Percentiles rank a stretch among this genome's conserved stretches.
Conservation (phyloP, 1,140 invertebrate species). For the Caerostris extrusa region DNA sequence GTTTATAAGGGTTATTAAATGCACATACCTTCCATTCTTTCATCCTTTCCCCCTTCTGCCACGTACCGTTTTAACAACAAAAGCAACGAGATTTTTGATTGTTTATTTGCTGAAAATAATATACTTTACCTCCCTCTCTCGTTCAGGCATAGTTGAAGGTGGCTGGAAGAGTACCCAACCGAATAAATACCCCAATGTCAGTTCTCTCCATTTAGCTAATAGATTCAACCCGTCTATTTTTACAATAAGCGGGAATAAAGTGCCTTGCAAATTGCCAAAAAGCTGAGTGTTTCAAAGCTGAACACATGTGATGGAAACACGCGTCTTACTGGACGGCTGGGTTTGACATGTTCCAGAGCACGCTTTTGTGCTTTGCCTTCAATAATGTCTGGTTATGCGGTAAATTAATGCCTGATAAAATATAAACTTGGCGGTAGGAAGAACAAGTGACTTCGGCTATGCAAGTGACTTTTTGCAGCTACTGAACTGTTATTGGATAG, state of each 20-base stretch:
- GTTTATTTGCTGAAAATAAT: constrained; percentile 48
- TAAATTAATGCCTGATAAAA: constrained; percentile 64
- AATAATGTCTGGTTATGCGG: constrained; percentile 61
- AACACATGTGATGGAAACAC: constrained; percentile 38
- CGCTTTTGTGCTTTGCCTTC: constrained; percentile 56
- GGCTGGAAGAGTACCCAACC: constrained; percentile 16
- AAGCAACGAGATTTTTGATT: constrained; percentile 39
- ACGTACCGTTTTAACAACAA: constrained; percentile 22
- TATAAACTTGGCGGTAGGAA: neutral
- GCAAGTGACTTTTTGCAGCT: no score
- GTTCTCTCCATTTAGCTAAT: constrained; percentile 69
- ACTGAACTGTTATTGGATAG: no score
- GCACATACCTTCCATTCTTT: constrained; percentile 63
- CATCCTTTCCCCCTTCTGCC: neutral
- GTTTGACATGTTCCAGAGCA: constrained; percentile 68
- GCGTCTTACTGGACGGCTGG: constrained; percentile 1
- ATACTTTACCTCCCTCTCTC: constrained; percentile 11
- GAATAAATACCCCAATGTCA: constrained; percentile 53
- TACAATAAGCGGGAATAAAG: constrained; percentile 58
- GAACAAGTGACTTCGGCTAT: neutral
- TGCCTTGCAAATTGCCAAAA: constrained; percentile 38
- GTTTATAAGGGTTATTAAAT: constrained; percentile 66
- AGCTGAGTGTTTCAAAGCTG: constrained; percentile 12
- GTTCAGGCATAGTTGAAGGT: constrained; percentile 22
- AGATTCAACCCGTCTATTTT: constrained; percentile 66